Evolutionary conservation across 2,113 vertebrate species (phyloP), one percentile per base, ranked within the genome.

Genomic region (Lepisosteus osseus): DNA sequence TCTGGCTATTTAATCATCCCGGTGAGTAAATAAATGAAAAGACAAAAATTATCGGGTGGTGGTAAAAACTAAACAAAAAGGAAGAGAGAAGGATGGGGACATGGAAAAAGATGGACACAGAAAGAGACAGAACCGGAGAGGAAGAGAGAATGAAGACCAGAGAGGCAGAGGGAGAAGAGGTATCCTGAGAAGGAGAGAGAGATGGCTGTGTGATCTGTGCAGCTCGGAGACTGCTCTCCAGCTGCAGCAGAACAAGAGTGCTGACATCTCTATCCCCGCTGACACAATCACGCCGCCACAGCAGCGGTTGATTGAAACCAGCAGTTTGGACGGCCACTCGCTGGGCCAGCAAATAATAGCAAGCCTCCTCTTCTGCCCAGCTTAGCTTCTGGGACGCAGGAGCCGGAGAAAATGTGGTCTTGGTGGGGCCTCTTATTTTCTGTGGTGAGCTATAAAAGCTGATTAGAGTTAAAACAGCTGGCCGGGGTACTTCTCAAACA

Each of bases 381-480:
- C 73, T 74, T 68, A 62, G 76, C 44, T 78, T 5, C 2, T 75
- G 11, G 13, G 40, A 0, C n/a, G 11, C n/a, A 72, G 71, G 82
- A 66, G 62, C 41, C 65, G 51, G 64, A 42, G 61, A 73, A 68
- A 86, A 83, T 86, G 80, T 80, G 77, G 82, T 71, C 68, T 75
- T 74, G 77, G 59, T 2, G 72, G 73, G 68, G 71, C 74, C 74
- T 70, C 61, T 73, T 74, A 72, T 74, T 76, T 86, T 84, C 86
- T 84, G 82, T 67, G 3, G 82, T 85, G 87, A 84, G 86, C 82
- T 82, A 86, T 89, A 83, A 87, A 85, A 80, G 76, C 87, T 89
- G 87, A 90, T 90, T 86, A 88, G 80, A 87, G 86, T 84, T 89
- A 87, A 90, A 88, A 85, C 83, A 84, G 84, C 83, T 68, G 78